Evolutionary conservation across 2,888 invertebrate species (phyloP).

Genomic region (Rhaphigaster nebulosa): DNA sequence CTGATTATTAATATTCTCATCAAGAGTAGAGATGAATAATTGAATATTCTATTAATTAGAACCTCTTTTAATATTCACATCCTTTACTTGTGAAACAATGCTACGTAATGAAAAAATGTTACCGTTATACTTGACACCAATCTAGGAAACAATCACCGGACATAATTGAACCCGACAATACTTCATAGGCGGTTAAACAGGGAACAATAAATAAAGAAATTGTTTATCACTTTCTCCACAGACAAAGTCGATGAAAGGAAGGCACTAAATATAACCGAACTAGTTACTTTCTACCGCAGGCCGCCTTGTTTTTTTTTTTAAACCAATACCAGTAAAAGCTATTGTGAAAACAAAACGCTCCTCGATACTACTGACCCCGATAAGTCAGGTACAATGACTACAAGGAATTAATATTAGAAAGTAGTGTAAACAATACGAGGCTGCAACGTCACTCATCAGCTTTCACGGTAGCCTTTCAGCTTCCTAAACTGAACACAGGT

Average conservation of each 20-base stretch:
- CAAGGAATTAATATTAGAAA: slow-evolving; percentile 15
- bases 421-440: slow-evolving; percentile 34
- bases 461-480: slow-evolving; percentile 34
- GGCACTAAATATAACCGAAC: slow-evolving; percentile 16
- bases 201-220: slow-evolving; percentile 39
- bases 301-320: background rate
- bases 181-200: background rate
- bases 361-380: slow-evolving; percentile 2
- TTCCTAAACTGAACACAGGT: background rate
- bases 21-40: background rate
- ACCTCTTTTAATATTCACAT: background rate
- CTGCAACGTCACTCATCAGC: slow-evolving; percentile 36
- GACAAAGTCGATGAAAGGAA: slow-evolving; percentile 19
- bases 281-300: background rate
- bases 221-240: slow-evolving; percentile 14
- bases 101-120: background rate
- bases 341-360: slow-evolving; percentile 38
- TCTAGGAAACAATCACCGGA: background rate
- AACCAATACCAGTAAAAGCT: slow-evolving; percentile 19
- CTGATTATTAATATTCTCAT: background rate
- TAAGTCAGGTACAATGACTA: slow-evolving; percentile 8
- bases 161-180: background rate
- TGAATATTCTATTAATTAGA: background rate
- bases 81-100: background rate
- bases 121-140: slow-evolving; percentile 4